A percentile compares a stretch with the other conserved stretches of the same genome.
Conservation (phyloP, 2,797 vertebrate genomes). For the Garrulus glandarius region DNA sequence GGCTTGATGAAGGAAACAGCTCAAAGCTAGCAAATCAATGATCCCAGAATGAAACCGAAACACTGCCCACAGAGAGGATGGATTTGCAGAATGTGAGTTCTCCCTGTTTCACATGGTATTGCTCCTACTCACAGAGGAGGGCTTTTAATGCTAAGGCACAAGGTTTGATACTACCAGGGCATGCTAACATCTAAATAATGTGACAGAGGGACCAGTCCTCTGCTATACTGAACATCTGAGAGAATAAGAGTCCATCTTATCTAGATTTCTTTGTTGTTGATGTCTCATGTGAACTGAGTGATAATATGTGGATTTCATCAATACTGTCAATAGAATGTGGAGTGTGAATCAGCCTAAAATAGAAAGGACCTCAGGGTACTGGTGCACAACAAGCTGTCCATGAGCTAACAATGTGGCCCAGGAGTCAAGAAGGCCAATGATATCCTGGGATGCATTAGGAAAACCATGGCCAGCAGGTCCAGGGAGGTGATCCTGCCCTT, state of each 20-base stretch:
- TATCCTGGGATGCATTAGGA: background rate
- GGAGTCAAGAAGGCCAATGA: background rate
- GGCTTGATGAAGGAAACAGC: conserved; percentile 8
- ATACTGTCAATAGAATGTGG: background rate
- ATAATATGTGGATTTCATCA: background rate
- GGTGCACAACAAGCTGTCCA: background rate
- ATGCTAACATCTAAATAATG: background rate
- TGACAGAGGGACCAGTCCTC: background rate
- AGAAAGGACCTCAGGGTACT: background rate
- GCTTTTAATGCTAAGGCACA: background rate
- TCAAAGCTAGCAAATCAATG: conserved; percentile 21
- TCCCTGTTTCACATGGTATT: background rate
- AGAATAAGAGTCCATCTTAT: background rate
- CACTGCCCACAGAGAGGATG: background rate
- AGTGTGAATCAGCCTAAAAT: background rate
- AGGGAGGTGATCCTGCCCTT: background rate
- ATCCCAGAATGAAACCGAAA: conserved; percentile 10
- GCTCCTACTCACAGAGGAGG: background rate
- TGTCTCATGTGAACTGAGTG: background rate
- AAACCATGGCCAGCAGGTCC: background rate
- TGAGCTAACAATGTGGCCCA: background rate
- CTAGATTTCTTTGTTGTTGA: background rate
- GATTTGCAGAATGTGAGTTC: background rate
- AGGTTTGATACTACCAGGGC: background rate
- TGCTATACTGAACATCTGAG: background rate